phyloP scores from a whole-genome alignment of 2,888 invertebrate genomes.

The Hanleya hanleyi region DNA sequence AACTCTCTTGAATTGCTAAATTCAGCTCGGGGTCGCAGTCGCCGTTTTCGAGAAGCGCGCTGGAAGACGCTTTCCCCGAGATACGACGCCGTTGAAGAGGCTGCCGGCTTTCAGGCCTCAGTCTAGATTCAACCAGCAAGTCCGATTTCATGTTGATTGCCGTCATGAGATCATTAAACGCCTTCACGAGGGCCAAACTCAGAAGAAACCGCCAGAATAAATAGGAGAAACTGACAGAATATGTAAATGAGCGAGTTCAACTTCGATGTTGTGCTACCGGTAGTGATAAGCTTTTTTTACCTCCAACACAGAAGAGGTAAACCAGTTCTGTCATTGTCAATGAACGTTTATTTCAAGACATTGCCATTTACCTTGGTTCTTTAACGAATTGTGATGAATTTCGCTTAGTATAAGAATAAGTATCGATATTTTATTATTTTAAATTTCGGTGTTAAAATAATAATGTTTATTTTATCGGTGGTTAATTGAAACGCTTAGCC shows the following conservation, averaged over 20 bases:
- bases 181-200: not conserved
- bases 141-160: constrained; percentile 6
- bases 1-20: constrained; percentile 60
- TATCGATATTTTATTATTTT: too few relatives aligned
- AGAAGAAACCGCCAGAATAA: not conserved
- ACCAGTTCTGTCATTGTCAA: too few relatives aligned
- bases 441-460: too few relatives aligned
- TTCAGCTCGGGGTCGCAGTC: constrained; percentile 59
- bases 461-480: too few relatives aligned
- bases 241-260: constrained; percentile 5
- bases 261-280: too few relatives aligned
- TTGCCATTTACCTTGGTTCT: too few relatives aligned
- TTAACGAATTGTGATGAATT: too few relatives aligned
- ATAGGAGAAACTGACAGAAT: constrained; percentile 1
- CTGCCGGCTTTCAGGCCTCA: not conserved
- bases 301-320: too few relatives aligned
- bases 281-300: too few relatives aligned
- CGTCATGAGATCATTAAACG: constrained; percentile 1
- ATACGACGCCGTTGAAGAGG: not conserved
- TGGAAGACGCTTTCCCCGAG: not conserved
- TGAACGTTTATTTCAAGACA: too few relatives aligned
- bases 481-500: too few relatives aligned
- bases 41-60: constrained; percentile 41
- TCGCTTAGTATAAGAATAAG: too few relatives aligned
- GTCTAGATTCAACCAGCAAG: not conserved